Evolutionary conservation across 2,113 vertebrate genomes (phyloP).

Genomic region (Centropus bengalensis): DNA sequence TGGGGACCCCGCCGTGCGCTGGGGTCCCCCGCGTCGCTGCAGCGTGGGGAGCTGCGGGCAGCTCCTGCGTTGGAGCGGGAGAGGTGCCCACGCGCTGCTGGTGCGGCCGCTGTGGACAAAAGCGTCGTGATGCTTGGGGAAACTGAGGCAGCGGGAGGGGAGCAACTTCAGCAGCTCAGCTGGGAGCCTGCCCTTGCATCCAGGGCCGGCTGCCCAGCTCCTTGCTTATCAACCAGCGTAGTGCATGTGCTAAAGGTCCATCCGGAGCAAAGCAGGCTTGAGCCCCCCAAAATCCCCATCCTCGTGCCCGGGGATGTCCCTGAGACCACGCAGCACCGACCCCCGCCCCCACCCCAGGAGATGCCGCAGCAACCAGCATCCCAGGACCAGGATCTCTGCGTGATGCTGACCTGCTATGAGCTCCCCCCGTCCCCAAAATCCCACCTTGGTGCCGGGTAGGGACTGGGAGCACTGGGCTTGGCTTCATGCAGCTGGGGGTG

Average conservation of each 20-base stretch:
- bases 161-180: neutral
- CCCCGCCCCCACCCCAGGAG: neutral
- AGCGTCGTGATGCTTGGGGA: neutral
- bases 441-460: neutral
- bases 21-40: neutral
- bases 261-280: neutral
- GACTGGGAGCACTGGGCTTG: neutral
- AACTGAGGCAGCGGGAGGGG: neutral
- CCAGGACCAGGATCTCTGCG: neutral
- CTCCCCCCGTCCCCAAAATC: rapidly evolving
- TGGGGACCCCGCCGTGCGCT: neutral
- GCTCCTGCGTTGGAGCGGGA: neutral
- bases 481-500: neutral
- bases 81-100: neutral
- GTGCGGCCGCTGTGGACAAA: neutral
- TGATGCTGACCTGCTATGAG: neutral
- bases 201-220: neutral
- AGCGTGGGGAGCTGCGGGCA: slow-evolving; percentile 24
- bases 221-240: neutral
- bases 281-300: neutral
- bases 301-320: rapidly evolving
- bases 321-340: neutral
- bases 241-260: slow-evolving; percentile 36
- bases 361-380: neutral
- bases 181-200: rapidly evolving